These are phyloP conservation scores for Didymodactylos carnosus DNA, from an alignment of 2,888 invertebrate genomes.

Conservation along the genomic window DNA sequence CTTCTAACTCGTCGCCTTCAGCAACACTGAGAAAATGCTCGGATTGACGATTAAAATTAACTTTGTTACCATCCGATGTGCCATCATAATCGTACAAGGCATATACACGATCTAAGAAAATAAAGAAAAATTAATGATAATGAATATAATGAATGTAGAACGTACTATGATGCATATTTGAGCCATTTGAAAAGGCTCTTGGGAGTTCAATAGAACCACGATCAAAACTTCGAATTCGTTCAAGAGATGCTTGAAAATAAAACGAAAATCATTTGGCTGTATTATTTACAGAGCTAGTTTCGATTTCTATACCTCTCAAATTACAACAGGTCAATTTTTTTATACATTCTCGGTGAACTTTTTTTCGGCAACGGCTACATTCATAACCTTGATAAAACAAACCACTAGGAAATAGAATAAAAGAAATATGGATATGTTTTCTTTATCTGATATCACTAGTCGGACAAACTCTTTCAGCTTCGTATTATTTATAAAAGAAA, in stretches of 20 bases:
- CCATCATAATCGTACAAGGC: not conserved
- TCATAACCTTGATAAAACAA: slow-evolving; percentile 14
- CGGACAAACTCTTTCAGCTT: too few relatives aligned
- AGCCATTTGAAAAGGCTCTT: not conserved
- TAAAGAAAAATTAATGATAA: not conserved
- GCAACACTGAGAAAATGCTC: not conserved
- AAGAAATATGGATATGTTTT: not conserved
- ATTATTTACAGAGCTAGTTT: too few relatives aligned
- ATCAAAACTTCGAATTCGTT: not conserved
- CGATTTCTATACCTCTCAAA: not conserved
- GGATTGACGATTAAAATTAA: not conserved
- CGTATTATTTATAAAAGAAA: too few relatives aligned
- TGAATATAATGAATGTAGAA: not conserved
- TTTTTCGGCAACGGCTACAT: not conserved
- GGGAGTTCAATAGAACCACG: not conserved
- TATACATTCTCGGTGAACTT: slow-evolving; percentile 9
- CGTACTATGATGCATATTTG: not conserved
- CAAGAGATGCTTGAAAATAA: not conserved
- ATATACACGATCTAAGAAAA: not conserved
- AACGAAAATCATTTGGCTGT: not conserved
- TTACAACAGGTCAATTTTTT: not conserved
- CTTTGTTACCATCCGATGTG: not conserved
- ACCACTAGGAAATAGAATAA: not conserved
- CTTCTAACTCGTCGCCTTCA: not conserved
- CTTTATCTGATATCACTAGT: too few relatives aligned